Base-by-base conservation (phyloP, 2,797 vertebrate species). In the Geotria australis region DNA sequence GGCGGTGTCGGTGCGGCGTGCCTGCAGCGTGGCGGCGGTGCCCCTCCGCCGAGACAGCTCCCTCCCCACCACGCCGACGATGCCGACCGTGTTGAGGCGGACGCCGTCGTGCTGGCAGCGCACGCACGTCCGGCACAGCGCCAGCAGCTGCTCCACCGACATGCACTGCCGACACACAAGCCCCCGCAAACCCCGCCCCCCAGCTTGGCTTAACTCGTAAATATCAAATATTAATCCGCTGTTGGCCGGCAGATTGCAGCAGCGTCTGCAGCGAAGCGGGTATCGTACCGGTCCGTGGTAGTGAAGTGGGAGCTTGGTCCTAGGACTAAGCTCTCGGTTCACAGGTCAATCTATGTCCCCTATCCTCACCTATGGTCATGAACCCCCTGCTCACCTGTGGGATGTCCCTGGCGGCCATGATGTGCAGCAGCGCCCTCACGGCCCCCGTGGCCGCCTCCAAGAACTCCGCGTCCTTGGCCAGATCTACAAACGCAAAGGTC, bases 61-160 rank as follows among this genome's bases (percentile, higher is more conserved):
- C 7, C 83, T 83, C 65, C 91, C 91, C 10, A 79, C 85, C 69
- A 93, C 84, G 57, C 91, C 91, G 59, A 89, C 71, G 64, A 98
- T 85, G 68, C 85, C 80, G 57, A 93, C 78, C 1, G 79, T 71
- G 0, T 93, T 98, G 64, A 94, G 79, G 65, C 83, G 72, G 47
- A 89, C 76, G 2, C 80, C 77, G 57, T 73, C 60, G 10, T 79
- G 76, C 45, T 73, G 73, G 57, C 78, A 89, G 56, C 66, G 70
- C 58, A 79, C 68, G 46, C 78, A 77, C 8, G 74, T 76, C 63
- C 81, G 77, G 62, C 85, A 81, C 24, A 98, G 71, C 46, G 69
- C 71, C 76, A 95, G 71, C n/a, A 98, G 71, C 70, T 98, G 85
- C 63, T 85, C 76, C 3, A 81, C 77, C 63, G 72, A 80, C 72